Evolutionary conservation across 2,797 vertebrate genomes (phyloP).

Genomic region (Cynopterus sphinx): DNA sequence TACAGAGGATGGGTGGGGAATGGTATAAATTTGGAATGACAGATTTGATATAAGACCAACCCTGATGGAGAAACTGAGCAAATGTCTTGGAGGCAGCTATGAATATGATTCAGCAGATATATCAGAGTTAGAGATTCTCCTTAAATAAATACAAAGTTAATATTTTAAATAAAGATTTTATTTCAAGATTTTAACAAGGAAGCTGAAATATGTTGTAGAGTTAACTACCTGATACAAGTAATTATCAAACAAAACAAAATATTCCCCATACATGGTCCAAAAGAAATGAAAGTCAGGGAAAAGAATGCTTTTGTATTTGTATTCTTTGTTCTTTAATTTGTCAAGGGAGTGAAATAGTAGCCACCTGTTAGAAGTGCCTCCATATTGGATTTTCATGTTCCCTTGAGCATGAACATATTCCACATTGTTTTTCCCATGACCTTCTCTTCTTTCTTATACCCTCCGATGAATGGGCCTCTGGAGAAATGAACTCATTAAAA

Average conservation of each 20-base stretch:
- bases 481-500: slow-evolving; percentile 82
- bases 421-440: not conserved
- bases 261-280: not conserved
- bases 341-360: not conserved
- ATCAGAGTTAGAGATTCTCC: not conserved
- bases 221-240: not conserved
- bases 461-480: slow-evolving; percentile 69
- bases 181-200: slow-evolving; percentile 33
- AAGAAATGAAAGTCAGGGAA: not conserved
- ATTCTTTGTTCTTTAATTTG: not conserved
- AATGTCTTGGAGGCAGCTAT: not conserved
- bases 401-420: not conserved
- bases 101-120: not conserved
- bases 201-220: not conserved
- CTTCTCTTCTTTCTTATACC: slow-evolving; percentile 62
- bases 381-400: not conserved
- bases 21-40: not conserved
- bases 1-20: not conserved
- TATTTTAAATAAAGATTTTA: slow-evolving; percentile 8
- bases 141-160: not conserved
- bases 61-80: not conserved
- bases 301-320: not conserved
- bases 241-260: not conserved
- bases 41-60: not conserved
- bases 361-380: not conserved